Base-by-base conservation (phyloP, 2,888 invertebrate genomes). In the Parasteatoda lunata region DNA sequence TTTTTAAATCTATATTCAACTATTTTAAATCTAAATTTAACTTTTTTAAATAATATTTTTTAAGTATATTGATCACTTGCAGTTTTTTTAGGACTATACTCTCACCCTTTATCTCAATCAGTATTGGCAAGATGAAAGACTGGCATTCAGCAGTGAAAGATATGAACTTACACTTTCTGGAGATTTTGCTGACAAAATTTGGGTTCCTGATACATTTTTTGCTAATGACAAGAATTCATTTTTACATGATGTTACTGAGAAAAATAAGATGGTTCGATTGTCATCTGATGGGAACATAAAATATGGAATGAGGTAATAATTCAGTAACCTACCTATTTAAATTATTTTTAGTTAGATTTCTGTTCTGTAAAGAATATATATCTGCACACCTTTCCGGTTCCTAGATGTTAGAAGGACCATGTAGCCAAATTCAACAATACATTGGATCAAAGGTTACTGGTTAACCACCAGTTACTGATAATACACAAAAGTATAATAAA, bases 121-220 rank as follows among this genome's bases (percentile, higher is more conserved):
- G 93, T 99, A 99, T 93, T 99, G 99, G 99, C 97, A 96, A 91
- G 99, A 99, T 93, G 98, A 98, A 92, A 94, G 99, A 91, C 93
- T 99, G 90, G 96, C 96, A 79, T 98, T 98, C 93, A 89, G 90
- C 49, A 94, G 95, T 83, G 96, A 96, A 89, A 83, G 73, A 49
- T 88, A 88, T 82, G 94, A 97, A 89, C 94, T 99, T 90, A 98
- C 98, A 3, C 93, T 99, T 81, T 97, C 98, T 49, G 98, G 98
- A n/a, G 98, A 98, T 92, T 99, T 99, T 91, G 97, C 98, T 13
- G 98, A 98, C 92, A 97, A 97, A 93, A 99, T 99, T 91, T 99
- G 99, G 99, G 98, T 99, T 30, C 99, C 99, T 13, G 99, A 99
- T 92, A 99, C 99, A 69, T 99, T 99, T 93, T 98, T 99, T 92